phyloP scores from a whole-genome alignment of 1,140 invertebrate genomes.

The Drosophila subobscura region DNA sequence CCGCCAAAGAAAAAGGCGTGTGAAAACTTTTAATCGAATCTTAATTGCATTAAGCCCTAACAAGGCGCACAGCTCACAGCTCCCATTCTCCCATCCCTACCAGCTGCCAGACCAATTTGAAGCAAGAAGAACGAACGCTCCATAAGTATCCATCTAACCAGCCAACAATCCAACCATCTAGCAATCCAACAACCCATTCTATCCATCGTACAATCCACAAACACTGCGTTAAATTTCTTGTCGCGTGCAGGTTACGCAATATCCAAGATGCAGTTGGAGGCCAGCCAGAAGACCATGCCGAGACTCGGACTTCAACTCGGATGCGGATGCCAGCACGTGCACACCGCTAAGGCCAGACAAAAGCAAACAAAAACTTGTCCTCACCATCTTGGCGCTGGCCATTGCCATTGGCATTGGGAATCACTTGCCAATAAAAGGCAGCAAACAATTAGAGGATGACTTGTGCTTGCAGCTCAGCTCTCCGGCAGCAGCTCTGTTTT shows the following conservation, averaged over 20 bases:
- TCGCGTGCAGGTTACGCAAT: constrained; percentile 75
- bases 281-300: constrained; percentile 12
- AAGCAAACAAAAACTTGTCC: constrained; percentile 50
- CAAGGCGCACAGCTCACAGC: constrained; percentile 55
- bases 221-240: constrained; percentile 69
- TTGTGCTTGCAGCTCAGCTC: constrained; percentile 21
- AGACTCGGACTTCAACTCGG: constrained; percentile 7
- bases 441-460: constrained; percentile 73
- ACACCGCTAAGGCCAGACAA: constrained; percentile 36
- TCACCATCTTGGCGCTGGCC: constrained; percentile 55
- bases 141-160: constrained; percentile 29
- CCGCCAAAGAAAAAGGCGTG: constrained; percentile 40
- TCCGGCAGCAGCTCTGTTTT: no score
- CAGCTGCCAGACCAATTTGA: constrained; percentile 26
- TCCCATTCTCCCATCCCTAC: constrained; percentile 19
- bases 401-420: constrained; percentile 49
- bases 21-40: constrained; percentile 76
- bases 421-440: constrained; percentile 72
- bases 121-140: constrained; percentile 31
- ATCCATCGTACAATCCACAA: constrained; percentile 9
- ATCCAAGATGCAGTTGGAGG: constrained; percentile 41
- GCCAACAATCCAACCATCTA: background rate
- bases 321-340: constrained; percentile 69
- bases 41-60: constrained; percentile 68
- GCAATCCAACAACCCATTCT: constrained; percentile 11